Conservation (phyloP, 1,140 invertebrate species). For the Drusus annulatus region DNA sequence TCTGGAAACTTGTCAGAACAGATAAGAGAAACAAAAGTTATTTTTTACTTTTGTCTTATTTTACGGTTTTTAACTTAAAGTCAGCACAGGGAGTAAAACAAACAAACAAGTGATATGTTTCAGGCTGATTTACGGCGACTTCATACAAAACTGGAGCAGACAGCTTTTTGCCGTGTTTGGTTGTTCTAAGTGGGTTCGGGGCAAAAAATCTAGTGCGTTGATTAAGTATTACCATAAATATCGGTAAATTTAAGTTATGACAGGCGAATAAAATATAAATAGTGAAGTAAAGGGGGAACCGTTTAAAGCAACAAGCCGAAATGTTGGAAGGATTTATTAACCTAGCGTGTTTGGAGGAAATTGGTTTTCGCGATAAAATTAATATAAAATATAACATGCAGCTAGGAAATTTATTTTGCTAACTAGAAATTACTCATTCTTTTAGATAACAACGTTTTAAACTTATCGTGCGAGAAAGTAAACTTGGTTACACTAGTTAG, state of each 20-base stretch:
- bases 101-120: too few relatives aligned
- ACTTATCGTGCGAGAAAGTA: not conserved
- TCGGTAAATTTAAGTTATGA: slow-evolving; percentile 18
- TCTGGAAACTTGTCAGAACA: too few relatives aligned
- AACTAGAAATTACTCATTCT: not conserved
- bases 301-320: slow-evolving; percentile 30
- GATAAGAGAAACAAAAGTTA: too few relatives aligned
- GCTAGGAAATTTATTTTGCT: slow-evolving; percentile 13
- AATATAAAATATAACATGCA: slow-evolving; percentile 19
- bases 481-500: not conserved
- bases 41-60: too few relatives aligned
- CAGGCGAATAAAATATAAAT: slow-evolving; percentile 27
- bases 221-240: slow-evolving; percentile 28
- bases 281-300: slow-evolving; percentile 4
- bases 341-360: slow-evolving; percentile 19
- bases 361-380: slow-evolving; percentile 16
- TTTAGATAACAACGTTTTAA: not conserved
- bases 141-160: too few relatives aligned
- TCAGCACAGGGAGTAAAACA: too few relatives aligned
- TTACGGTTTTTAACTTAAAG: too few relatives aligned
- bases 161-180: too few relatives aligned
- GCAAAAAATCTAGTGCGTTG: not conserved
- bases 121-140: too few relatives aligned
- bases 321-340: slow-evolving; percentile 21
- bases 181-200: too few relatives aligned